A percentile compares a stretch with the other conserved stretches of the same genome.
These are phyloP conservation scores for Gryon sp. DNA, from an alignment of 1,140 invertebrate species.

Conservation along the genomic window DNA sequence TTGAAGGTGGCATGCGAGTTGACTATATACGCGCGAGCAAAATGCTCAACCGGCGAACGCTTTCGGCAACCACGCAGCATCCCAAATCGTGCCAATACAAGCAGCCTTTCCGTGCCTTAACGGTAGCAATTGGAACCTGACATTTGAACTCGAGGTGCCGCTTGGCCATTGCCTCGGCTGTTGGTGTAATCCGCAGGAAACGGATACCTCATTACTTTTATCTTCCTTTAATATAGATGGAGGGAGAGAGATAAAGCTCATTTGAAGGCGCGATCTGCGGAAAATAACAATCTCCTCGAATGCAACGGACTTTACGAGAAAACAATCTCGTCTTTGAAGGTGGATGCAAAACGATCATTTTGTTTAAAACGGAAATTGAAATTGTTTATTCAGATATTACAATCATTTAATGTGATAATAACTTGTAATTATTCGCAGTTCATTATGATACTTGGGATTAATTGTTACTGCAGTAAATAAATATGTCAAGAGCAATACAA, in stretches of 20 bases:
- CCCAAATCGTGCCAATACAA: slow-evolving; percentile 1
- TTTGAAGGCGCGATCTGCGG: slow-evolving; percentile 4
- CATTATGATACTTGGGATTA: too few relatives aligned
- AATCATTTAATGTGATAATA: too few relatives aligned
- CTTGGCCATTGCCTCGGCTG: background rate
- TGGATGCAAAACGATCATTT: too few relatives aligned
- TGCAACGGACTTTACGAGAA: too few relatives aligned
- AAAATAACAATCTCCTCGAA: slow-evolving; percentile 21
- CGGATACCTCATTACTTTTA: slow-evolving; percentile 18
- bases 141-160: slow-evolving; percentile 31
- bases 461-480: too few relatives aligned
- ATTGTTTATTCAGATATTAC: too few relatives aligned
- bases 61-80: slow-evolving; percentile 35
- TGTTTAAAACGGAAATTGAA: too few relatives aligned
- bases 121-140: slow-evolving; percentile 31
- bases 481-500: too few relatives aligned
- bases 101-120: slow-evolving; percentile 1
- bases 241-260: slow-evolving; percentile 4
- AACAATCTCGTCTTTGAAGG: too few relatives aligned
- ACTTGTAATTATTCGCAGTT: too few relatives aligned
- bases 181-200: background rate
- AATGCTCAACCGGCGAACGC: slow-evolving; percentile 18
- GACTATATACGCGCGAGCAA: slow-evolving; percentile 25
- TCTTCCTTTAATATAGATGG: slow-evolving; percentile 10
- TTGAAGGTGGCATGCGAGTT: slow-evolving; percentile 30